phyloP scores from a whole-genome alignment of 2,113 vertebrate species.

The Pterophyllum scalare region DNA sequence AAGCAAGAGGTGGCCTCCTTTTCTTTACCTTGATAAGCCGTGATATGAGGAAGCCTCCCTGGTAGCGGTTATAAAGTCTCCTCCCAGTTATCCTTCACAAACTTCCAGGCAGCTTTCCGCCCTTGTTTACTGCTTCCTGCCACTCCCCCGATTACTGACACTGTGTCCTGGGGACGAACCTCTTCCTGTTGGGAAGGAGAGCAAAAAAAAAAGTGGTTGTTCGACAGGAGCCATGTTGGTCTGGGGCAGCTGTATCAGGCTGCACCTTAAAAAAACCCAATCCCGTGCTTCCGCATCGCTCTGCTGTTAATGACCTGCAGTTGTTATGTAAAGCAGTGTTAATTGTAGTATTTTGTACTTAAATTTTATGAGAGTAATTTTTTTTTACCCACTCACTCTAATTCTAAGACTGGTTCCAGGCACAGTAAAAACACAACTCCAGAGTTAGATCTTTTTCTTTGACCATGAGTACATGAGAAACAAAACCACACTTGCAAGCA shows the following conservation, averaged over 20 bases:
- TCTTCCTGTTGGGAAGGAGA: constrained; percentile 85
- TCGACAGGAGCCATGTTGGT: background rate
- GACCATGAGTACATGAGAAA: background rate
- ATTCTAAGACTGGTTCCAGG: too few species aligned
- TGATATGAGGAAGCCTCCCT: constrained; percentile 99
- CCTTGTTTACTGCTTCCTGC: constrained; percentile 96
- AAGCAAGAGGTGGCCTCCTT: background rate
- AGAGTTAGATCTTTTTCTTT: background rate
- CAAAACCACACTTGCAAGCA: background rate
- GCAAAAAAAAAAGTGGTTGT: background rate
- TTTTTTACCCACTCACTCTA: background rate
- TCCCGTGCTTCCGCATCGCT: background rate
- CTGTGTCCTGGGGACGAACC: constrained; percentile 97
- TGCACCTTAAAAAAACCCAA: background rate
- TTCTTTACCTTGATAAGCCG: constrained; percentile 92
- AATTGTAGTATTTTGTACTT: too few species aligned
- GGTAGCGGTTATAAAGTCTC: constrained; percentile 97
- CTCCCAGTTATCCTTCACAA: constrained; percentile 97
- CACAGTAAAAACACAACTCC: background rate
- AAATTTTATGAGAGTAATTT: background rate
- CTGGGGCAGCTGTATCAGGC: background rate
- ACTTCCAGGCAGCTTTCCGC: constrained; percentile 97
- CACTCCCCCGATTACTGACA: constrained; percentile 96
- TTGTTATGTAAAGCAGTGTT: background rate
- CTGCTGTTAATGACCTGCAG: background rate